phyloP scores from a whole-genome alignment of 1,140 invertebrate species.

The Acromyrmex charruanus region DNA sequence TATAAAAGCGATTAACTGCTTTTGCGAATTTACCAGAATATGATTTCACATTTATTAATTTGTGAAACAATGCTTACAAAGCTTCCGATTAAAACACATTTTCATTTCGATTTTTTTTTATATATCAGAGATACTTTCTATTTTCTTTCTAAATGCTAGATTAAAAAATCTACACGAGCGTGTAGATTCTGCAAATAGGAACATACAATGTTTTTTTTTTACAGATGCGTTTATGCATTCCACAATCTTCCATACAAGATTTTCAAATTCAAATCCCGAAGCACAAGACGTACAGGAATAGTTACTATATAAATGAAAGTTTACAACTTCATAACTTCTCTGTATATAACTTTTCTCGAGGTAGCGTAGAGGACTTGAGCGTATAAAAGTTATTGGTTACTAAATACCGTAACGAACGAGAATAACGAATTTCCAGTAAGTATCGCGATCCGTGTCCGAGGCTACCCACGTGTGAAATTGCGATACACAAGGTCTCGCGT shows the following conservation, averaged over 20 bases:
- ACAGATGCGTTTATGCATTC: not conserved
- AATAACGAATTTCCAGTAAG: slow-evolving; percentile 67
- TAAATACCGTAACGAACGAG: slow-evolving; percentile 52
- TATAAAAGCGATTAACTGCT: not conserved
- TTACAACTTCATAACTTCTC: slow-evolving; percentile 58
- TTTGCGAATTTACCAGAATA: not conserved
- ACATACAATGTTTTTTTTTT: not conserved
- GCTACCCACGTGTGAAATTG: slow-evolving; percentile 63
- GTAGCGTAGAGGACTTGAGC: not conserved
- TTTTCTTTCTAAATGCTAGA: not conserved
- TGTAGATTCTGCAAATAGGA: not conserved
- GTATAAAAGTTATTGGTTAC: slow-evolving; percentile 45
- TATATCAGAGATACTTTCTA: not conserved
- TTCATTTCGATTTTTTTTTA: not conserved
- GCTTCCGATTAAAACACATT: not conserved
- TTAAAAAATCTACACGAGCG: not conserved
- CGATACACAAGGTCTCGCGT: slow-evolving; percentile 48
- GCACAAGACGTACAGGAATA: not conserved
- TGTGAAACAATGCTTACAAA: not conserved
- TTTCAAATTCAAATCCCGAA: not conserved
- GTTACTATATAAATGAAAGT: slow-evolving; percentile 32
- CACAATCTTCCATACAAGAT: not conserved
- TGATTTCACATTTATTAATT: not conserved
- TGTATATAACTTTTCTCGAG: slow-evolving; percentile 25
- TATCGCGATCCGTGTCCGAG: slow-evolving; percentile 18